These are phyloP conservation scores for Amphibalanus amphitrite DNA, from an alignment of 1,140 invertebrate genomes.

Conservation along the genomic window DNA sequence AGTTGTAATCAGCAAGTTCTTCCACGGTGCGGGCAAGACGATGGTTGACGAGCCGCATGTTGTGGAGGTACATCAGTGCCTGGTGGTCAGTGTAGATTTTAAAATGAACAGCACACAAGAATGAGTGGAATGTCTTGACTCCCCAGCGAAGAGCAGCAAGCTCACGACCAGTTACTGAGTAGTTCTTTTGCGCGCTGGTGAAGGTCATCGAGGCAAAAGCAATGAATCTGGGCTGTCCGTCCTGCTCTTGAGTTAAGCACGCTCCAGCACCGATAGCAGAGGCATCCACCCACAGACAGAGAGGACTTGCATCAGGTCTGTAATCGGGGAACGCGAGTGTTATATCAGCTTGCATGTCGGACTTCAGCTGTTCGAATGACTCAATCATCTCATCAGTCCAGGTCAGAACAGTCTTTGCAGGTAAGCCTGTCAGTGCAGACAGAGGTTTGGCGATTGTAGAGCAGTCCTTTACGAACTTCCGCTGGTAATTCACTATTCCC, in stretches of 20 bases:
- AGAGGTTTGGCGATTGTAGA: conserved; percentile 3
- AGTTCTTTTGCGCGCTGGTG: background rate
- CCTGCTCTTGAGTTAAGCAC: background rate
- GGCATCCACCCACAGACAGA: conserved; percentile 5
- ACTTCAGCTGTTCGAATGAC: background rate
- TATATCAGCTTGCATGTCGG: background rate
- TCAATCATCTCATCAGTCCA: no score
- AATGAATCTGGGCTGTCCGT: conserved; percentile 2
- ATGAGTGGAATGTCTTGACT: conserved; percentile 23
- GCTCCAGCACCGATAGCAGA: conserved; percentile 7
- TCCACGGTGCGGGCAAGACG: conserved; percentile 16
- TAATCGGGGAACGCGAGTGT: conserved; percentile 6
- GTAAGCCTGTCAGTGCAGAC: background rate
- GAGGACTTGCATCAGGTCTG: background rate
- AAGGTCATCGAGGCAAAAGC: background rate
- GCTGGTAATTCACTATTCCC: conserved; percentile 1
- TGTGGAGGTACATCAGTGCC: conserved; percentile 8
- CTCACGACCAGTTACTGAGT: conserved; percentile 6
- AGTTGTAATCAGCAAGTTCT: conserved; percentile 30
- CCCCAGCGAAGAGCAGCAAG: conserved; percentile 22
- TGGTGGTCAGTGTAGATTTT: conserved; percentile 3
- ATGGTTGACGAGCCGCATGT: conserved; percentile 5
- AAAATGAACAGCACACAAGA: conserved; percentile 2
- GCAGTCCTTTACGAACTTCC: background rate
- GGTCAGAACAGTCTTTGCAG: background rate